Evolutionary conservation across 1,140 invertebrate species (phyloP), one percentile per base, ranked within the genome.

Genomic region (Probaryconus sp.): DNA sequence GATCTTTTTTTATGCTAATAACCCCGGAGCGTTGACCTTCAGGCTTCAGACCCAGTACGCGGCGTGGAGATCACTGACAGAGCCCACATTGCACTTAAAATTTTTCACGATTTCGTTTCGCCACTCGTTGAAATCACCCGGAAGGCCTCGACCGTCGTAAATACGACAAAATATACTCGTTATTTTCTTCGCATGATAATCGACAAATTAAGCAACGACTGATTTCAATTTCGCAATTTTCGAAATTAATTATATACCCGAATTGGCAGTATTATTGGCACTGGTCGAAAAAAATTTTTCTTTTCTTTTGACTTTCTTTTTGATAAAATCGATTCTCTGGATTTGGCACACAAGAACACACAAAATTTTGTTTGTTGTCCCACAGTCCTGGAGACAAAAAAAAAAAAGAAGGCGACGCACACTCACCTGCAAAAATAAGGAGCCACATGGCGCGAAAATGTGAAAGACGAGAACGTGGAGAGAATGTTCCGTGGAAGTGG

Each of bases 401-500:
- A n/a, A n/a, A 28, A 16, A 10, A 28, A 43, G 60, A n/a, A 42
- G 35, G 7, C 31, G 38, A 10, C 28, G 9, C 33, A 35, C 79
- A 86, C 84, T 84, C 82, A 86, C 83, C 84, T 86, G 83, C 83
- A 55, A 85, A 78, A 76, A 86, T 83, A 74, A 86, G 81, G 78
- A 84, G 83, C 84, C 83, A 84, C 83, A 85, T 85, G 80, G 80
- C 79, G 83, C 80, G 80, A 70, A 83, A 86, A 84, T 75, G 63
- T 84, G 56, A 81, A 80, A 82, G 77, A 84, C 79, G 77, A 80
- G 75, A 74, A 77, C 76, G 79, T 63, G 47, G 82, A 83, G 83
- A 77, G 84, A 85, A 86, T 85, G 84, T 84, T 81, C 80, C 64
- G 67, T 80, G 40, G 68, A 81, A 81, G 80, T 84, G 77, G 71